These are phyloP conservation scores for Mustelus asterias DNA, from an alignment of 2,113 vertebrate genomes.

Conservation along the genomic window DNA sequence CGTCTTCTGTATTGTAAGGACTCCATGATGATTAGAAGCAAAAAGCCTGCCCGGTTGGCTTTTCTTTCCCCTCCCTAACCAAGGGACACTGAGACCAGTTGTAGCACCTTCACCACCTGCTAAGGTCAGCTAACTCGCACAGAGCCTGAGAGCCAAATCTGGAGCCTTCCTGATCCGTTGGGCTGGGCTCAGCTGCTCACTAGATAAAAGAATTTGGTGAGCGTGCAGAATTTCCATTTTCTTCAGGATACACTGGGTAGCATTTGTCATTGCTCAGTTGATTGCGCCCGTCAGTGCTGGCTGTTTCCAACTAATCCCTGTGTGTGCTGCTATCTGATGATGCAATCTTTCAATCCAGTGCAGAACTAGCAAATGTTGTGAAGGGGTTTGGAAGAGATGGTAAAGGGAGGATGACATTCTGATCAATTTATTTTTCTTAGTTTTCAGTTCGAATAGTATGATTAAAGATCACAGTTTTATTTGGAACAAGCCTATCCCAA, in stretches of 20 bases:
- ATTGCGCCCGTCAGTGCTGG: background rate
- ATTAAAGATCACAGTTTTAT: background rate
- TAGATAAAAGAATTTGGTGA: background rate
- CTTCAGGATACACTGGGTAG: background rate
- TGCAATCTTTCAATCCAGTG: background rate
- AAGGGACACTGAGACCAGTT: background rate
- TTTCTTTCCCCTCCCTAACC: background rate
- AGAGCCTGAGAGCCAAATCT: background rate
- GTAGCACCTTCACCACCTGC: background rate
- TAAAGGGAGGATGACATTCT: background rate
- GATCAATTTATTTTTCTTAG: background rate
- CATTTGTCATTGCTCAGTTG: background rate
- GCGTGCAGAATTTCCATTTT: slow-evolving; percentile 9
- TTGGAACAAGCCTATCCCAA: background rate
- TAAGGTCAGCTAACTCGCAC: background rate
- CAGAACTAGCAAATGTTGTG: background rate
- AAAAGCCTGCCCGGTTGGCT: background rate
- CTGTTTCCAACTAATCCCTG: background rate
- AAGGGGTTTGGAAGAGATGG: background rate
- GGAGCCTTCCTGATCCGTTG: background rate
- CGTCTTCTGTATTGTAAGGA: no score
- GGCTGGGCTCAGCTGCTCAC: background rate
- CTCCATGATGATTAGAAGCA: background rate
- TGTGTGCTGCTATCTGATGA: background rate
- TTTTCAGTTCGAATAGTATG: background rate